Base-by-base conservation (phyloP, 1,140 invertebrate genomes). In the Chymomyza costata region DNA sequence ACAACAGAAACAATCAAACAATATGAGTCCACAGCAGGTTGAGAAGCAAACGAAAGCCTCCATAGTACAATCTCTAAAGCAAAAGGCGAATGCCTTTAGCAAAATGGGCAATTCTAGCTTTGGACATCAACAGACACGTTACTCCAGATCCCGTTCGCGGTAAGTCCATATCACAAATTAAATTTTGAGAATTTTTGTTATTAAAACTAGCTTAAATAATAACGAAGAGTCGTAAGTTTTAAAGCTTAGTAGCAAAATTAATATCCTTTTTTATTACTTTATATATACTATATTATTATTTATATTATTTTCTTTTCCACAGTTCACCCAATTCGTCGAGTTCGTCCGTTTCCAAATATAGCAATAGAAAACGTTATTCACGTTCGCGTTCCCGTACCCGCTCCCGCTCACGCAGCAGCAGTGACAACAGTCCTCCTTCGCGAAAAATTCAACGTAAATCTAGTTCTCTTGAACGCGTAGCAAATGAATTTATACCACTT, bases 61-160 rank as follows among this genome's bases (percentile, higher is more conserved):
- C 58, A 25, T 43, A 1, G 60, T 73, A 47, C 55, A 64, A 19
- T 81, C n/a, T n/a, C n/a, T 73, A 10, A 81, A 74, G 28, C 74
- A 68, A 5, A 81, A 74, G 45, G 60, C 13, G 6, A 81, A 59
- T 41, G 71, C 50, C 5, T 80, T 71, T 15, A 78, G 60, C 31
- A 78, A 78, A 46, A 78, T 55, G 54, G 54, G 34, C 47, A 65
- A 40, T 52, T 37, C 48, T 6, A 37, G 40, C 14, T 57, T 58
- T 21, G 44, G 52, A 50, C 59, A 73, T 2, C 56, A 71, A 17
- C 46, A 46, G 34, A 47, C 59, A 5, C 63, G 58, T 6, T 69
- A 74, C 50, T 85, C 83, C 2, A 58, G 71, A 16, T 81, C 73
- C 64, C 61, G 78, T 35, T 84, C 82, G 50, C 78, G 82, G 82